phyloP scores from a whole-genome alignment of 1,140 invertebrate genomes.

The Anastrepha ludens region DNA sequence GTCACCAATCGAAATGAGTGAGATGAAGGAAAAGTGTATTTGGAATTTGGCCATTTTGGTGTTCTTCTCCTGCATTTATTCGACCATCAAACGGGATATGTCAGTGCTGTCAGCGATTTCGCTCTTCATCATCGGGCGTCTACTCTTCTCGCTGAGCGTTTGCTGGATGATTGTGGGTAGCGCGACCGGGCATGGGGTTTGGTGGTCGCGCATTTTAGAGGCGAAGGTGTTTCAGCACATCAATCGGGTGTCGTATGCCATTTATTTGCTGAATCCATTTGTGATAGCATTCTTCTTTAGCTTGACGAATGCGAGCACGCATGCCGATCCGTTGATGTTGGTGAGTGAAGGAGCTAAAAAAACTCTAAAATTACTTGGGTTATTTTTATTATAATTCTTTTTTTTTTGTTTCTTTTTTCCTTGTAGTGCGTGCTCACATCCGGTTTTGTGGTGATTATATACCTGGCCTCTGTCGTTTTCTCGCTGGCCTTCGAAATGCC shows the following conservation, averaged over 20 bases:
- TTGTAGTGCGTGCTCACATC: constrained; percentile 64
- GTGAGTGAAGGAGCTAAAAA: constrained; percentile 59
- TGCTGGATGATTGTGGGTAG: constrained; percentile 73
- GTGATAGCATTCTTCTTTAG: constrained; percentile 68
- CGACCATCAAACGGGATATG: constrained; percentile 69
- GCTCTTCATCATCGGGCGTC: constrained; percentile 65
- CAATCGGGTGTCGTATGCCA: constrained; percentile 70
- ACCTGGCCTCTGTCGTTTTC: constrained; percentile 67
- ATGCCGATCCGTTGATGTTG: constrained; percentile 69
- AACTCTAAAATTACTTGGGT: background rate
- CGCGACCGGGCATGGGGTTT: constrained; percentile 64
- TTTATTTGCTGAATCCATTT: constrained; percentile 72
- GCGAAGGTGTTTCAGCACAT: constrained; percentile 68
- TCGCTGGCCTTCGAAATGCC: constrained; percentile 71
- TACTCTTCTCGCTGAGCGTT: constrained; percentile 63
- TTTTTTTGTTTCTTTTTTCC: constrained; percentile 57
- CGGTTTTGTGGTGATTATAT: constrained; percentile 69
- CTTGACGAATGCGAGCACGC: constrained; percentile 64
- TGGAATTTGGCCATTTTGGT: constrained; percentile 65
- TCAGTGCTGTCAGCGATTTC: constrained; percentile 62
- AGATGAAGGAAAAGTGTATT: constrained; percentile 60
- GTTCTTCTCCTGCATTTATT: constrained; percentile 66
- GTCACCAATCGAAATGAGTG: constrained; percentile 61
- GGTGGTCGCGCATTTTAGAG: constrained; percentile 71
- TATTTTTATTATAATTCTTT: constrained; percentile 30